Conservation (phyloP, 1,140 invertebrate species). For the Cyclina sinensis region DNA sequence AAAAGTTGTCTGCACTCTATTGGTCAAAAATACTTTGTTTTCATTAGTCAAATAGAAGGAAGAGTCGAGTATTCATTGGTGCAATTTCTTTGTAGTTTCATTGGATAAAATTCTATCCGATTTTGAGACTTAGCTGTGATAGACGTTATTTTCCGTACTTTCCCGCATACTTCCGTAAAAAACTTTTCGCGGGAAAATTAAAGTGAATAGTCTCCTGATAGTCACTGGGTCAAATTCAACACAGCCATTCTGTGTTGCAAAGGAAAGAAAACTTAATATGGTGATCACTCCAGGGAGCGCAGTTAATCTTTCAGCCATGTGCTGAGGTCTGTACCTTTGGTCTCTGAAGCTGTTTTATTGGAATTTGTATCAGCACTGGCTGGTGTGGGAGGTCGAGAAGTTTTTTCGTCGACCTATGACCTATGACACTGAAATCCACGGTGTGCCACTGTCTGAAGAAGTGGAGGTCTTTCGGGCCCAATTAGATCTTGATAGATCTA, state of each 20-base stretch:
- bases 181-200: slow-evolving; percentile 37
- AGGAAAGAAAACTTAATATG: no score
- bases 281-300: no score
- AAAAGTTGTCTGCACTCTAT: background rate
- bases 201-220: background rate
- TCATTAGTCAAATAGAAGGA: background rate
- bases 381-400: background rate
- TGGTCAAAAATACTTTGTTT: slow-evolving; percentile 26
- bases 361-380: background rate
- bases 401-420: background rate
- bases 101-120: slow-evolving; percentile 43
- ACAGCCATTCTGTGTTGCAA: no score
- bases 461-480: background rate
- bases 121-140: slow-evolving; percentile 2
- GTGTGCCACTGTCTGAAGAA: background rate
- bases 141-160: background rate
- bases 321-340: background rate
- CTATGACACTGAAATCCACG: background rate
- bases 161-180: background rate
- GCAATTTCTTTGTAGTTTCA: background rate
- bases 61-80: background rate
- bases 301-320: no score
- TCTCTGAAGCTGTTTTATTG: background rate
- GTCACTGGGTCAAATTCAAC: no score
- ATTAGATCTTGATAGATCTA: background rate